A percentile compares a stretch with the other conserved stretches of the same genome.
Evolutionary conservation across 1,140 invertebrate genomes (phyloP).

Genomic region (Ostrea denselamellosa): DNA sequence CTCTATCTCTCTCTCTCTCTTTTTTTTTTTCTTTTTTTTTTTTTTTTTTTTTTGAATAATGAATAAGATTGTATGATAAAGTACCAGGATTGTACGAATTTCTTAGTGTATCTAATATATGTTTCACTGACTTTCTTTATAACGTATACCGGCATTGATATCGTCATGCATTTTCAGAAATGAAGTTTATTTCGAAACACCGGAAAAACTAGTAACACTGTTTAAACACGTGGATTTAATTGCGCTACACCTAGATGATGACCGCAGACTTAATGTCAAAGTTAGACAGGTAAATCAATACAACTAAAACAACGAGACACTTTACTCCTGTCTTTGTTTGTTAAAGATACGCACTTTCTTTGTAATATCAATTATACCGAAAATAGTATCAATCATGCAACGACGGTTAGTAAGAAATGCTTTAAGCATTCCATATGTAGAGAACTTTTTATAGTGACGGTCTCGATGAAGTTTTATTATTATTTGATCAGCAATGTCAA

Average conservation of each 20-base stretch:
- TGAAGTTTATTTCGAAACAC: neutral
- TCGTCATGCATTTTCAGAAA: no score
- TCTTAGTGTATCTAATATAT: neutral
- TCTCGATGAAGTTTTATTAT: neutral
- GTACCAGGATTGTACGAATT: no score
- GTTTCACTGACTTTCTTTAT: neutral
- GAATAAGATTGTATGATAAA: no score
- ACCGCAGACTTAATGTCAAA: neutral
- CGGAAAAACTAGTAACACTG: neutral
- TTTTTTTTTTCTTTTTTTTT: no score
- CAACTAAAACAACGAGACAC: neutral
- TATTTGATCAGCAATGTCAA: constrained; percentile 36
- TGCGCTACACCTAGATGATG: neutral
- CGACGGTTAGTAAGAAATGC: neutral
- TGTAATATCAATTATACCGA: neutral
- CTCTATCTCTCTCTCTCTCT: no score
- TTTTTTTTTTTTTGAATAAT: no score
- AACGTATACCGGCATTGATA: no score
- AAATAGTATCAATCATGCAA: neutral
- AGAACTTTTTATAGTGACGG: neutral
- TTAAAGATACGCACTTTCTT: neutral
- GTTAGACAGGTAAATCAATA: constrained; percentile 4
- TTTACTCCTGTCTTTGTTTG: neutral
- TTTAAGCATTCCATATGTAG: neutral
- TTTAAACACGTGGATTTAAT: neutral